Evolutionary conservation across 2,888 invertebrate species (phyloP).

Genomic region (Actias luna): DNA sequence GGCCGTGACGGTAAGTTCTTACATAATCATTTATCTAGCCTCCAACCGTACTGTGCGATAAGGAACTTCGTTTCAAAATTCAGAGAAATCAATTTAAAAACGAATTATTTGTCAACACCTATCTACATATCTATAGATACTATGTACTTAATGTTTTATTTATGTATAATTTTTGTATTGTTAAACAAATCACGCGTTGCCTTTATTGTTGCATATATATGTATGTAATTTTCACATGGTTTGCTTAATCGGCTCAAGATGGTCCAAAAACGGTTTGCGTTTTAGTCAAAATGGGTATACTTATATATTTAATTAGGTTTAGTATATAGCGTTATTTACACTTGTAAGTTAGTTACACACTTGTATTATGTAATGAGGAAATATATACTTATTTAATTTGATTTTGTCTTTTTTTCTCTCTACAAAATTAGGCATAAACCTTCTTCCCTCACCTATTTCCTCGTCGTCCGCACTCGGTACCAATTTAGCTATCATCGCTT

Average conservation of each 20-base stretch:
- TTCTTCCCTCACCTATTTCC: no score
- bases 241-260: slow-evolving; percentile 25
- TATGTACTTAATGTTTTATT: background rate
- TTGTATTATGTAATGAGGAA: slow-evolving; percentile 64
- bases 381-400: slow-evolving; percentile 68
- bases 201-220: background rate
- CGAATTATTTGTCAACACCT: background rate
- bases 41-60: no score
- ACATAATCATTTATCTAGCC: no score
- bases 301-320: slow-evolving; percentile 15
- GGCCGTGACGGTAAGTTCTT: no score
- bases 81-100: background rate
- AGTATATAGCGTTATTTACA: slow-evolving; percentile 28
- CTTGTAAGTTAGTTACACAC: slow-evolving; percentile 61
- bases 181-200: slow-evolving; percentile 13
- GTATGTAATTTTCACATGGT: slow-evolving; percentile 4
- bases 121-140: background rate
- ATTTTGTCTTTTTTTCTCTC: slow-evolving; percentile 30
- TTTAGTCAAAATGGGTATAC: slow-evolving; percentile 14
- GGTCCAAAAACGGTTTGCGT: slow-evolving; percentile 22
- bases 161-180: background rate
- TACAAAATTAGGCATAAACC: background rate
- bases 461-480: no score
- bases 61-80: no score
- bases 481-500: no score